Base-by-base conservation (phyloP, 2,113 vertebrate species). In the Rhinogobius similis region DNA sequence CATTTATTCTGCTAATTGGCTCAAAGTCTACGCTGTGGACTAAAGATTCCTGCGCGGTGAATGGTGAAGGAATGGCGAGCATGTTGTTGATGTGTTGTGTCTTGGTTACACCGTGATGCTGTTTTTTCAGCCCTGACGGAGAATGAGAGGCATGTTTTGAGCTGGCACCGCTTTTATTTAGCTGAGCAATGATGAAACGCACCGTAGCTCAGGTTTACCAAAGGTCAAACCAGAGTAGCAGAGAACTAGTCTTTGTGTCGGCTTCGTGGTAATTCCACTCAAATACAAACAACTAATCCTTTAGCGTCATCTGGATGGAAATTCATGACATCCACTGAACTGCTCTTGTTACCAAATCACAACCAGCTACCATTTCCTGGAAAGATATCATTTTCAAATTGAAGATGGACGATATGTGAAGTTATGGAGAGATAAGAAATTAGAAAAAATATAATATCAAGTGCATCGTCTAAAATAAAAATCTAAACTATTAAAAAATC, bases 111-210 rank as follows among this genome's bases (percentile, higher is more conserved):
- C 16, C 16, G 16, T 16, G 18, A 16, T 32, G 18, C 2, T 61
- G 2, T 36, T 38, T 36, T 61, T n/a, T 61, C 18, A 5, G 29
- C 29, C 29, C 58, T n/a, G 16, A 61, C 29, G 20, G 32, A 61
- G 58, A 61, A 61, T 61, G 58, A 61, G 10, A 61, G 5, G 29
- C 32, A 61, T 21, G 58, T n/a, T 4, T 7, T 8, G 4, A n/a
- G 20, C 29, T 61, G 58, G 29, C 58, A 61, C 27, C 8, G 58
- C 16, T 61, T 61, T 61, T 32, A 36, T 36, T 59, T 59, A 32
- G 16, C 29, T 36, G 16, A 7, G 1, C 16, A 18, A n/a, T 59
- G 56, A 61, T 29, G 56, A n/a, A 61, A 36, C 20, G 7, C 8
- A n/a, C 6, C 3, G 6, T 8, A 32, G 14, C 58, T 36, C 16